These are phyloP conservation scores for Porites australiensis DNA, from an alignment of 64 coral and sea anemone species.

Conservation along the genomic window DNA sequence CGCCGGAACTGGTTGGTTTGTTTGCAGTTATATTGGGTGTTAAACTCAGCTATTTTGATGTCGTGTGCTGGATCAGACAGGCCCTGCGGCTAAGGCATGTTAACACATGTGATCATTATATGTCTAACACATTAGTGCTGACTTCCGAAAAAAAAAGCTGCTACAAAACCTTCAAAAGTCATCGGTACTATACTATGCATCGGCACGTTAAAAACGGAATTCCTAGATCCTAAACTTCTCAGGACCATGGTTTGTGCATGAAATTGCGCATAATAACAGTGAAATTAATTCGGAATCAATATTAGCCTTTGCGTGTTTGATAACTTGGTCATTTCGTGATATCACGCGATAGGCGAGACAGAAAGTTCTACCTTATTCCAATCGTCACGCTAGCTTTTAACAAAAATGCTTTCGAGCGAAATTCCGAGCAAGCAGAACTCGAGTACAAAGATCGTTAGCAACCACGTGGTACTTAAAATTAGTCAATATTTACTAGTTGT, in stretches of 20 bases:
- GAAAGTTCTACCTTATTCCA: slow-evolving; percentile 25
- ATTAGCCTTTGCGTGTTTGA: slow-evolving; percentile 21
- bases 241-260: background rate
- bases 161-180: background rate
- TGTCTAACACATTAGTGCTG: background rate
- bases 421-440: slow-evolving; percentile 4
- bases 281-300: background rate
- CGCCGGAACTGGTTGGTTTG: background rate
- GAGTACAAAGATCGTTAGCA: background rate
- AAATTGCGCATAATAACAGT: background rate
- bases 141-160: slow-evolving; percentile 7
- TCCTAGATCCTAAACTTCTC: background rate
- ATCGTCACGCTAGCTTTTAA: slow-evolving; percentile 11
- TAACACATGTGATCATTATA: background rate
- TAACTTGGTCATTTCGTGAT: background rate
- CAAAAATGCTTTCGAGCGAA: background rate
- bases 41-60: slow-evolving; percentile 23
- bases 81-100: slow-evolving; percentile 19
- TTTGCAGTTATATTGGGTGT: background rate
- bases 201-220: background rate
- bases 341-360: slow-evolving; percentile 18
- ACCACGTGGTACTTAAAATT: background rate
- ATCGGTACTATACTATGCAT: background rate
- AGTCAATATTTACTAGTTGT: background rate
- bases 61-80: slow-evolving; percentile 3